Percentiles rank a stretch among this genome's conserved stretches.
Conservation (phyloP, 2,888 invertebrate species). For the Invenusta paracnida region DNA sequence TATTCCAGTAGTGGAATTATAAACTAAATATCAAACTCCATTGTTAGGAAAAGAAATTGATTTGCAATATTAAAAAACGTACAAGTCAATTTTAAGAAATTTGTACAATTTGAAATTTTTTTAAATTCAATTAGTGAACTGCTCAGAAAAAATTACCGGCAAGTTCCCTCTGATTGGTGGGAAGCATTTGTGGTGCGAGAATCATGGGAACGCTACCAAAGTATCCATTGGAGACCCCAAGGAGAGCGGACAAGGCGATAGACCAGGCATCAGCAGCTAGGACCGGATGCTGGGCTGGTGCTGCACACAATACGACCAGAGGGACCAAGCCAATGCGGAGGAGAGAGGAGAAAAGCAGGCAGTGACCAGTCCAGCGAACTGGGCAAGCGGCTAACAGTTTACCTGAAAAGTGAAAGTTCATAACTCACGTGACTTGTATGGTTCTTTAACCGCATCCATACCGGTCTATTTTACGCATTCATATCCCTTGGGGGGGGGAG, state of each 20-base stretch:
- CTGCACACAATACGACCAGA: constrained; percentile 74
- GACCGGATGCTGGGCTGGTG: constrained; percentile 72
- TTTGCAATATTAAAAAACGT: too few species aligned
- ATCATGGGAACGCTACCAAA: constrained; percentile 89
- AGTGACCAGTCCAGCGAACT: constrained; percentile 76
- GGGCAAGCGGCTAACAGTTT: constrained; percentile 69
- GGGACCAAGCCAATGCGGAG: constrained; percentile 74
- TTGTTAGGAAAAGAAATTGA: too few species aligned
- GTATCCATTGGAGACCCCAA: constrained; percentile 79
- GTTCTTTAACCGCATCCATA: too few species aligned
- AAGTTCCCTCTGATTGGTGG: constrained; percentile 78
- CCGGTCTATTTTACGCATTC: too few species aligned
- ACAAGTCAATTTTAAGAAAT: too few species aligned
- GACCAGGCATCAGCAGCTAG: constrained; percentile 68
- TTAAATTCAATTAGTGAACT: too few species aligned
- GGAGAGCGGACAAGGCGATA: constrained; percentile 67
- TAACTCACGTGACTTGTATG: too few species aligned
- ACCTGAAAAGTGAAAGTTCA: not conserved
- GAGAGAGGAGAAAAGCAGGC: constrained; percentile 72
- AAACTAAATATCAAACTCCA: too few species aligned
- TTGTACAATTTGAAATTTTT: too few species aligned
- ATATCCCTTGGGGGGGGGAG: too few species aligned
- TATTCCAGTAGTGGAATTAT: too few species aligned
- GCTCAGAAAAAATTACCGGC: too few species aligned
- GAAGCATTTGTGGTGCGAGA: constrained; percentile 77